Conservation (phyloP, 2,113 vertebrate species). For the Anoura caudifer region DNA sequence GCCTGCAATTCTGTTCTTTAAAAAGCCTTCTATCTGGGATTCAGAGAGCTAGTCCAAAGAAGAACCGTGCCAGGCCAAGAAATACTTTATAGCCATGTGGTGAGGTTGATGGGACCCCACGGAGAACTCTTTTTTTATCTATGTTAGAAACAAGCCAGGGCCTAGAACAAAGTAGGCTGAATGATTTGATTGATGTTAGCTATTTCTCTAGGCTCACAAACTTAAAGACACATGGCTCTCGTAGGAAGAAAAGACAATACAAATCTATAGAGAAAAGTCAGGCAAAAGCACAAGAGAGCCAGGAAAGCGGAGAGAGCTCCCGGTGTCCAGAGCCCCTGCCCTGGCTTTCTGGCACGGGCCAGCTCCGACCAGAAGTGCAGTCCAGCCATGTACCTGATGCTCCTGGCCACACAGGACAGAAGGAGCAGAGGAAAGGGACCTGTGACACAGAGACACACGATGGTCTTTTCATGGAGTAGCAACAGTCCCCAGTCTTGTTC, state of each 20-base stretch:
- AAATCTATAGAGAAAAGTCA: not conserved
- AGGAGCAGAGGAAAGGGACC: not conserved
- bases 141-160: not conserved
- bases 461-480: not conserved
- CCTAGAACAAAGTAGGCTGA: not conserved
- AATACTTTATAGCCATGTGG: not conserved
- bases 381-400: not conserved
- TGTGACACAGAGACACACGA: not conserved
- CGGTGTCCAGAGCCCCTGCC: not conserved
- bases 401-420: too few relatives aligned
- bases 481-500: not conserved
- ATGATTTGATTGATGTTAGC: not conserved
- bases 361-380: not conserved
- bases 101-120: accelerated
- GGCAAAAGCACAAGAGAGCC: not conserved
- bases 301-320: not conserved
- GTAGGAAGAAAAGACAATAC: not conserved
- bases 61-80: not conserved
- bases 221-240: not conserved
- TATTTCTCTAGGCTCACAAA: not conserved
- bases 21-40: not conserved
- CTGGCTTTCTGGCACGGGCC: accelerated
- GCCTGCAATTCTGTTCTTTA: not conserved
- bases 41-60: not conserved
- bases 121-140: not conserved